Conservation (phyloP, 1,140 invertebrate genomes). For the Drosophila kurseongensis region DNA sequence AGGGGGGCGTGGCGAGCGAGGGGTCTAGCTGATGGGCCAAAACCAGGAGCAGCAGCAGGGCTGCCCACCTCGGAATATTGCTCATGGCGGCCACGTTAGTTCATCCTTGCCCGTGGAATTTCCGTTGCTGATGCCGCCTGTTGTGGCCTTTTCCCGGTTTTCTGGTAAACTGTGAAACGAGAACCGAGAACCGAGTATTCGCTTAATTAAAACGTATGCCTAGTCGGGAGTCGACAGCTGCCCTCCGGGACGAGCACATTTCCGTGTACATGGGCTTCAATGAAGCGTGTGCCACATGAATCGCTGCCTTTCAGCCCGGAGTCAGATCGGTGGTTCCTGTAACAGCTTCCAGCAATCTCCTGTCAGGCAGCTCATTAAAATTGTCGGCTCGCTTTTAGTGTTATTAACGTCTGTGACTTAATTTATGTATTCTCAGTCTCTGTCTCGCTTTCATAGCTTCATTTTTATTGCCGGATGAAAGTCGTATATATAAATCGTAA, state of each 20-base stretch:
- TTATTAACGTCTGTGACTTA: constrained; percentile 49
- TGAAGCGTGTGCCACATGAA: constrained; percentile 26
- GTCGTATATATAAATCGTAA: constrained; percentile 17
- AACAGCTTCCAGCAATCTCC: constrained; percentile 25
- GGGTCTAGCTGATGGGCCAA: constrained; percentile 46
- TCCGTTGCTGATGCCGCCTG: not conserved
- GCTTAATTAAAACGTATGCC: constrained; percentile 65
- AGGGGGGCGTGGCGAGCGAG: constrained; percentile 19
- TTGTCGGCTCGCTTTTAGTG: constrained; percentile 49
- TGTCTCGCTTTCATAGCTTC: not conserved
- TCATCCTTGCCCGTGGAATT: constrained; percentile 41
- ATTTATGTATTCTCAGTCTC: constrained; percentile 38
- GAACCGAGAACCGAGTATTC: constrained; percentile 15
- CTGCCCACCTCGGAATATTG: constrained; percentile 66
- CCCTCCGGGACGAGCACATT: constrained; percentile 23
- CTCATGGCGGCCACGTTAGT: constrained; percentile 68
- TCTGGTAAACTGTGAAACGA: constrained; percentile 14
- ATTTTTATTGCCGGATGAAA: constrained; percentile 31
- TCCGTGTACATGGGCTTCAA: constrained; percentile 25
- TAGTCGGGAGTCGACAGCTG: constrained; percentile 16
- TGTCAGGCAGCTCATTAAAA: constrained; percentile 54
- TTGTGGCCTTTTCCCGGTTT: not conserved
- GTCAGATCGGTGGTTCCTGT: not conserved
- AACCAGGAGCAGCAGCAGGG: constrained; percentile 72
- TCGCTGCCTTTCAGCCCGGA: constrained; percentile 8